A percentile compares a stretch with the other conserved stretches of the same genome.
These are phyloP conservation scores for Platycercus adscitus DNA, from an alignment of 2,113 vertebrate species.

Conservation along the genomic window DNA sequence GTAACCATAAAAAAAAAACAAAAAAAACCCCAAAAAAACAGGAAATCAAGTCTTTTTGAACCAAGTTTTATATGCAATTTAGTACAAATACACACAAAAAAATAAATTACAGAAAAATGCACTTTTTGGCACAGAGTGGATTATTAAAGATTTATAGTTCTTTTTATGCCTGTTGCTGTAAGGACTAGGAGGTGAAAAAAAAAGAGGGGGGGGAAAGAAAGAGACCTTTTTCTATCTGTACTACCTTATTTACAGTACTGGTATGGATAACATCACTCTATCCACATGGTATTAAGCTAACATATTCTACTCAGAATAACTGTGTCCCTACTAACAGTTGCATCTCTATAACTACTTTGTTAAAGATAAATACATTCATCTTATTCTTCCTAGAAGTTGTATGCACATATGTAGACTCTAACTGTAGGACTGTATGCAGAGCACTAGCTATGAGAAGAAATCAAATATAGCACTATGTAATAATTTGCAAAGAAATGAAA, in stretches of 20 bases:
- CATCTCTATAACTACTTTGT: neutral
- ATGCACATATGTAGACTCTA: neutral
- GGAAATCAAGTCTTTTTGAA: neutral
- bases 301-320: neutral
- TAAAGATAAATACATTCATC: neutral
- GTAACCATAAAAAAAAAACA: neutral
- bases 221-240: neutral
- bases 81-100: neutral
- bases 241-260: neutral
- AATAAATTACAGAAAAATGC: neutral
- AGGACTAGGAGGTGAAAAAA: neutral
- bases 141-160: neutral
- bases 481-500: neutral
- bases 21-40: neutral
- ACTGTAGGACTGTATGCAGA: neutral
- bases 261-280: neutral
- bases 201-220: fast-evolving
- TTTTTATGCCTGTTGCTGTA: neutral
- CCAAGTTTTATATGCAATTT: neutral
- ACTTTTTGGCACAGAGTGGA: neutral
- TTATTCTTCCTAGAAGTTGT: neutral
- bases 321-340: neutral
- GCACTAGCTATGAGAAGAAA: neutral
- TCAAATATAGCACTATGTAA: neutral
- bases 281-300: neutral